These are phyloP conservation scores for Caenorhabditis imperialis DNA, from an alignment of 2,888 invertebrate genomes.

Conservation along the genomic window DNA sequence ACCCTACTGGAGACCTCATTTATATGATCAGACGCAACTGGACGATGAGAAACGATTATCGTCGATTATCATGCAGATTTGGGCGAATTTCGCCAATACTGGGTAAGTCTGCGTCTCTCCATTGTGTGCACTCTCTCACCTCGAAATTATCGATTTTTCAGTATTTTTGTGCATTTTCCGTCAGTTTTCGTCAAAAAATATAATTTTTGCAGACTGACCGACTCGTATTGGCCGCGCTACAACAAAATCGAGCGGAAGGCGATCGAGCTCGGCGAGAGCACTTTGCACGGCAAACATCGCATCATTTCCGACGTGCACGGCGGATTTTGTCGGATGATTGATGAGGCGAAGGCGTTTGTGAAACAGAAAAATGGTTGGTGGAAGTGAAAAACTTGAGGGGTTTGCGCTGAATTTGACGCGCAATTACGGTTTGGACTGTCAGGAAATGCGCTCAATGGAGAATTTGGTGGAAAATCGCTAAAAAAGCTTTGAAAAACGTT, in stretches of 20 bases:
- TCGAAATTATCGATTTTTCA: too few relatives aligned
- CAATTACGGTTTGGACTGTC: too few relatives aligned
- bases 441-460: too few relatives aligned
- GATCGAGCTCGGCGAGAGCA: slow-evolving; percentile 70
- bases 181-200: too few relatives aligned
- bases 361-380: slow-evolving; percentile 45
- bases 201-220: slow-evolving; percentile 64
- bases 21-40: slow-evolving; percentile 83
- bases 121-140: too few relatives aligned
- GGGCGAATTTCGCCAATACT: slow-evolving; percentile 91
- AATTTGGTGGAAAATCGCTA: too few relatives aligned
- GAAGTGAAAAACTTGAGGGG: not conserved
- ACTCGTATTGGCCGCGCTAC: slow-evolving; percentile 74
- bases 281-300: slow-evolving; percentile 63
- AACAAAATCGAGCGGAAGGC: slow-evolving; percentile 73
- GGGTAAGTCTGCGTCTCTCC: slow-evolving; percentile 84
- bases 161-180: too few relatives aligned
- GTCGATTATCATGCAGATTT: slow-evolving; percentile 91
- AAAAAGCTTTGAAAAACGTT: too few relatives aligned
- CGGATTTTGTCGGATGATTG: slow-evolving; percentile 71
- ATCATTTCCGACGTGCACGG: slow-evolving; percentile 75
- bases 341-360: slow-evolving; percentile 70
- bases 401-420: too few relatives aligned
- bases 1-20: slow-evolving; percentile 89
- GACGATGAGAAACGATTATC: slow-evolving; percentile 82